Evolutionary conservation across 2,797 vertebrate genomes (phyloP).

Genomic region (Crossoptilon crossoptilon): DNA sequence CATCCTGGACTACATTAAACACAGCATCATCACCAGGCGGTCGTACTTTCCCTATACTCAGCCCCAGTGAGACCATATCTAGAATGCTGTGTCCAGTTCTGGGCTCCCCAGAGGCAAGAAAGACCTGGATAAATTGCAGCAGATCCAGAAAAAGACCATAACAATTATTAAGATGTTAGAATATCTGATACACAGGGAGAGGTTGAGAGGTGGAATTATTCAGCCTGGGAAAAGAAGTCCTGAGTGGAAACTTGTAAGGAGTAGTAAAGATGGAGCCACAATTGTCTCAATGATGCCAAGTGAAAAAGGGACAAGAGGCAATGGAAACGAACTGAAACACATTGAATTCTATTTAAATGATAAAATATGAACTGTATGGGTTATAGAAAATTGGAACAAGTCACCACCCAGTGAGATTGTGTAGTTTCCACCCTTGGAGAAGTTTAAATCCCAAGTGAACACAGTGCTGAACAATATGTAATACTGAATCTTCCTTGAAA

Average conservation of each 20-base stretch:
- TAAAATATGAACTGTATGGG: background rate
- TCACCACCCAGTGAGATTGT: background rate
- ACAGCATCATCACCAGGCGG: background rate
- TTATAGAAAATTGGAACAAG: background rate
- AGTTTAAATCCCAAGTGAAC: background rate
- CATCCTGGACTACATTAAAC: background rate
- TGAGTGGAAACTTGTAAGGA: background rate
- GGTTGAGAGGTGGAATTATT: background rate
- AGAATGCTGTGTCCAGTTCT: background rate
- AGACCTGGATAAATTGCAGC: no score
- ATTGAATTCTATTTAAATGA: background rate
- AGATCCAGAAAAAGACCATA: background rate
- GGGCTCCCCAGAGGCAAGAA: background rate
- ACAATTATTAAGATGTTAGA: background rate
- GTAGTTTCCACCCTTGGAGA: background rate
- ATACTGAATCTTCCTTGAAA: background rate
- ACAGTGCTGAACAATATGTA: background rate
- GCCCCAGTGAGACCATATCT: background rate
- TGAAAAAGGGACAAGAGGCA: background rate
- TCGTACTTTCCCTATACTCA: background rate
- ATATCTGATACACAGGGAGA: background rate
- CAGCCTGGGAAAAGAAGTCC: background rate
- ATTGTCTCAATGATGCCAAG: background rate
- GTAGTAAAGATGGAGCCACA: background rate
- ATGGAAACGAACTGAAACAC: background rate